phyloP scores from a whole-genome alignment of 1,140 invertebrate species.

The Polyergus mexicanus region DNA sequence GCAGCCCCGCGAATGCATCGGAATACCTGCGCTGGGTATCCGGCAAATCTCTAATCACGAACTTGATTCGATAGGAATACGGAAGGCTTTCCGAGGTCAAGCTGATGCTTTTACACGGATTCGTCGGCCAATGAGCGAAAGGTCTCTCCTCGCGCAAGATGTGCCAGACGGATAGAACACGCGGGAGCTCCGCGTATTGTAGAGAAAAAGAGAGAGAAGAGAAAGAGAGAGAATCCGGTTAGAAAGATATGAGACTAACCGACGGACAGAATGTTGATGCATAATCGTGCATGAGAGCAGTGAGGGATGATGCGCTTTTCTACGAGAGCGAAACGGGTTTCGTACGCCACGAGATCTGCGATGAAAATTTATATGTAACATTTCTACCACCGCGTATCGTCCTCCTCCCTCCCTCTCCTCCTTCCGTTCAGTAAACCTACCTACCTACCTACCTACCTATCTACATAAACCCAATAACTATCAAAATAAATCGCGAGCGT shows the following conservation, averaged over 20 bases:
- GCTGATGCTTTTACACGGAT: slow-evolving; percentile 60
- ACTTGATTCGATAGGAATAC: slow-evolving; percentile 73
- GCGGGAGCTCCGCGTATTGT: slow-evolving; percentile 17
- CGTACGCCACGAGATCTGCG: slow-evolving; percentile 3
- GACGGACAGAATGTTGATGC: slow-evolving; percentile 58
- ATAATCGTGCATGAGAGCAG: slow-evolving; percentile 46
- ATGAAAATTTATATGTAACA: slow-evolving; percentile 58
- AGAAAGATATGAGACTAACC: slow-evolving; percentile 22
- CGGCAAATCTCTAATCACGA: slow-evolving; percentile 73
- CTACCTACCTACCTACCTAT: slow-evolving; percentile 26
- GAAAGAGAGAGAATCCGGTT: background rate
- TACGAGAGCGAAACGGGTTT: slow-evolving; percentile 37
- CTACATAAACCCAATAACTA: slow-evolving; percentile 7
- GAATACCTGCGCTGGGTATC: slow-evolving; percentile 55
- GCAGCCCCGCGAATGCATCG: slow-evolving; percentile 65
- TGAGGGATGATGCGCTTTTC: slow-evolving; percentile 51
- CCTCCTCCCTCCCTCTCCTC: background rate
- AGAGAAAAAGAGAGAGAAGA: too few species aligned
- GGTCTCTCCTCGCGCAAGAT: slow-evolving; percentile 38
- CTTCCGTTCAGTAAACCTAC: slow-evolving; percentile 8
- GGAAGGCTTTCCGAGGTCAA: slow-evolving; percentile 61
- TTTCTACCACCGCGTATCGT: background rate
- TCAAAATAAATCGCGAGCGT: slow-evolving; percentile 14
- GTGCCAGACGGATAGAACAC: slow-evolving; percentile 25
- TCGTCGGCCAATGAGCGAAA: slow-evolving; percentile 37